These are phyloP conservation scores for Dasyurus viverrinus DNA, from an alignment of 2,113 vertebrate genomes.

Conservation along the genomic window DNA sequence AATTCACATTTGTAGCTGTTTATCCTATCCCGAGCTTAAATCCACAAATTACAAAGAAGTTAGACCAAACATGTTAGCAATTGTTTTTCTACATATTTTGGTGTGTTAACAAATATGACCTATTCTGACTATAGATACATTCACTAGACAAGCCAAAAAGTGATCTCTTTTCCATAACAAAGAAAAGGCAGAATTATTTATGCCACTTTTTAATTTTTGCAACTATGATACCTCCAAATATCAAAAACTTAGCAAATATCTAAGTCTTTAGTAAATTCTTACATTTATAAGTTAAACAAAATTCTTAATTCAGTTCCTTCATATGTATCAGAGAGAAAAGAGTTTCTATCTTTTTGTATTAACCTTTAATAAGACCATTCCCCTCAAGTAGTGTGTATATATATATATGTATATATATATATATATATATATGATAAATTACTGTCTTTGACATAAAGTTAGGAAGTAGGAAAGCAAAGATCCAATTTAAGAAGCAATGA, in stretches of 20 bases:
- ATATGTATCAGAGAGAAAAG: conserved; percentile 58
- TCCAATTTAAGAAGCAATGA: conserved; percentile 21
- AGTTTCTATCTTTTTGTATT: conserved; percentile 75
- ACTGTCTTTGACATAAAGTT: conserved; percentile 24
- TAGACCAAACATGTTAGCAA: conserved; percentile 6
- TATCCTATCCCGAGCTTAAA: conserved; percentile 92
- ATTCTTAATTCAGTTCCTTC: conserved; percentile 55
- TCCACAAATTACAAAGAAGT: conserved; percentile 55
- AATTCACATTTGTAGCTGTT: conserved; percentile 90
- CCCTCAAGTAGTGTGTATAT: conserved; percentile 47
- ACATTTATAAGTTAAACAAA: conserved; percentile 69
- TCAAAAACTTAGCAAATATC: conserved; percentile 46
- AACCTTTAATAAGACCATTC: conserved; percentile 53
- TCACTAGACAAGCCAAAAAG: conserved; percentile 1
- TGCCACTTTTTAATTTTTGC: conserved; percentile 51
- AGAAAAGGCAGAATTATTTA: conserved; percentile 50
- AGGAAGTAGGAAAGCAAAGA: not conserved
- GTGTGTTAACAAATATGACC: conserved; percentile 25
- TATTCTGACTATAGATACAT: not conserved
- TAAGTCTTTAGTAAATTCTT: conserved; percentile 59
- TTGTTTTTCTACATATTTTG: conserved; percentile 39
- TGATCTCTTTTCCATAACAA: conserved; percentile 27
- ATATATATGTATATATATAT: no score
- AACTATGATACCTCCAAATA: conserved; percentile 43
- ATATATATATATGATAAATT: conserved; percentile 13